Percentiles rank a stretch among this genome's conserved stretches.
These are phyloP conservation scores for Orycteropus afer DNA, from an alignment of 2,113 vertebrate genomes.

Conservation along the genomic window DNA sequence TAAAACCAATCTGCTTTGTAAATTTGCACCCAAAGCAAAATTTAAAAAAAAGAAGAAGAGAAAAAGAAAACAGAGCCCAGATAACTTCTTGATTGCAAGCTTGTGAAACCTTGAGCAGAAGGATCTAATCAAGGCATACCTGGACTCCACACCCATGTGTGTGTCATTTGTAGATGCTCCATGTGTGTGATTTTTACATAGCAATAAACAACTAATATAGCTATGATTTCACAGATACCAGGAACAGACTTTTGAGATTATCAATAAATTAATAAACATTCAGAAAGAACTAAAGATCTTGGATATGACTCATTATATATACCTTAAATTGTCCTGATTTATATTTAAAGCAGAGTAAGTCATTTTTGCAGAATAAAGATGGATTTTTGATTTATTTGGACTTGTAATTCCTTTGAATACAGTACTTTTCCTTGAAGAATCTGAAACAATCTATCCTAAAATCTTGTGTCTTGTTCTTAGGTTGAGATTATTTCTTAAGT, in stretches of 20 bases:
- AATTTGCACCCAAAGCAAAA: no score
- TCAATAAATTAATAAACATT: neutral
- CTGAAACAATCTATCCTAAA: neutral
- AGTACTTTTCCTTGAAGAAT: conserved; percentile 5
- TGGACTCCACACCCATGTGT: neutral
- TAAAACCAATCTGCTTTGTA: no score
- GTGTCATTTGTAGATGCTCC: neutral
- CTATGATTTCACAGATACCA: neutral
- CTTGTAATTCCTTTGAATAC: neutral
- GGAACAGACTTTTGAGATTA: neutral
- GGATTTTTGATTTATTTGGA: neutral
- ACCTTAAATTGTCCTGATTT: neutral
- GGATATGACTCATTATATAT: neutral
- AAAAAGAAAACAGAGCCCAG: no score
- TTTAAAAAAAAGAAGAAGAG: no score
- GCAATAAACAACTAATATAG: neutral
- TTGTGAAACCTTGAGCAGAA: neutral
- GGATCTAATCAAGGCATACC: neutral
- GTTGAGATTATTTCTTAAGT: neutral
- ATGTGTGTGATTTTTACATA: neutral
- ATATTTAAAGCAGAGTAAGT: neutral
- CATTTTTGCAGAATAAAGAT: neutral
- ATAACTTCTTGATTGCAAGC: neutral
- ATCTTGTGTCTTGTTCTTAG: neutral
- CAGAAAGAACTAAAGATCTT: neutral